Evolutionary conservation across 2,888 invertebrate genomes (phyloP).

Genomic region (Electrophaes corylata): DNA sequence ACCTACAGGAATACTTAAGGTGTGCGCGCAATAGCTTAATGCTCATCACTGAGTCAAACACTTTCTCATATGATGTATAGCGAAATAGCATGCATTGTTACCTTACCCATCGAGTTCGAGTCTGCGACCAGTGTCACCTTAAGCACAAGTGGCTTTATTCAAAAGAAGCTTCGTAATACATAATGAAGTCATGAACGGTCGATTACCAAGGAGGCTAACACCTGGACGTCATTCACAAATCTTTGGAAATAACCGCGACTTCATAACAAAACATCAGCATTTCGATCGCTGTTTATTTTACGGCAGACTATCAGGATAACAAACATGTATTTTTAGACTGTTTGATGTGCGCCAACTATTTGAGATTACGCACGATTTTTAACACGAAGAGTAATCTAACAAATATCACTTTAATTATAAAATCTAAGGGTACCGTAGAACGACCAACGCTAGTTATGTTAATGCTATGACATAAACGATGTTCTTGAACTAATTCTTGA

Average conservation of each 20-base stretch:
- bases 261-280: constrained; percentile 27
- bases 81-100: no score
- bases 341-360: constrained; percentile 52
- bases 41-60: no score
- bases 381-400: constrained; percentile 3
- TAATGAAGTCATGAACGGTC: background rate
- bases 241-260: background rate
- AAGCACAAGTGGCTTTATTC: no score
- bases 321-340: constrained; percentile 44
- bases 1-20: no score
- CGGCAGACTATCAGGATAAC: constrained; percentile 41
- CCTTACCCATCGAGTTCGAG: no score
- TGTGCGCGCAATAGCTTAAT: no score
- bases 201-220: constrained; percentile 1
- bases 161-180: background rate
- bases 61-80: no score
- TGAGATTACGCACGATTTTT: constrained; percentile 48
- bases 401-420: background rate
- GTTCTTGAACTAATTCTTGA: no score
- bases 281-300: constrained; percentile 42
- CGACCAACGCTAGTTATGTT: background rate
- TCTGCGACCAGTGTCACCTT: no score
- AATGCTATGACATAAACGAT: no score
- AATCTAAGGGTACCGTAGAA: background rate
- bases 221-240: constrained; percentile 7